Conservation (phyloP, 2,888 invertebrate species). For the Creontiades dilutus region DNA sequence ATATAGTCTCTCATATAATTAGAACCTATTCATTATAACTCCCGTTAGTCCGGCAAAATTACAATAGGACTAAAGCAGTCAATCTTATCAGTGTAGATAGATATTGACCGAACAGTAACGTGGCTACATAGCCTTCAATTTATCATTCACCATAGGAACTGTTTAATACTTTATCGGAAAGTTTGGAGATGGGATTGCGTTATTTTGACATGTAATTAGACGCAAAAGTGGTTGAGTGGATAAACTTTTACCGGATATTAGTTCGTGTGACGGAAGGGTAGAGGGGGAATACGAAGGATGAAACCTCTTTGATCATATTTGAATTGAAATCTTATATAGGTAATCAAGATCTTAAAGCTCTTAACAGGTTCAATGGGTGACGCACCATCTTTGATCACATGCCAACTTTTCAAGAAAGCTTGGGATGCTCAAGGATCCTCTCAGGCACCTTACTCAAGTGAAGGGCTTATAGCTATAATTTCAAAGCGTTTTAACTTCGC, state of each 20-base stretch:
- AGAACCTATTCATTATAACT: too few relatives aligned
- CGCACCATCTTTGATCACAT: neutral
- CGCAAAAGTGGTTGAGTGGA: slow-evolving; percentile 48
- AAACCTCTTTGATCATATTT: slow-evolving; percentile 56
- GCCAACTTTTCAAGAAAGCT: neutral
- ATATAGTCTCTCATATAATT: too few relatives aligned
- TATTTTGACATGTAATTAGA: slow-evolving; percentile 55
- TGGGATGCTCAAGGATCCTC: too few relatives aligned
- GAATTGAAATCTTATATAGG: slow-evolving; percentile 20
- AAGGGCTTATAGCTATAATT: too few relatives aligned
- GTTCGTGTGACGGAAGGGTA: slow-evolving; percentile 40
- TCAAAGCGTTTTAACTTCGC: too few relatives aligned
- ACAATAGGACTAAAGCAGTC: too few relatives aligned
- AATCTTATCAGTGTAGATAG: too few relatives aligned
- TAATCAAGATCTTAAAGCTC: slow-evolving; percentile 13
- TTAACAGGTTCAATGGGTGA: slow-evolving; percentile 5
- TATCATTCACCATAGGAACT: neutral
- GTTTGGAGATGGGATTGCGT: slow-evolving; percentile 35
- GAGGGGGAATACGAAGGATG: neutral
- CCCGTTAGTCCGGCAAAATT: too few relatives aligned
- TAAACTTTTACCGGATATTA: slow-evolving; percentile 64
- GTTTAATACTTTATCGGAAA: neutral
- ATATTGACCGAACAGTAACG: too few relatives aligned
- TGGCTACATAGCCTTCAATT: too few relatives aligned
- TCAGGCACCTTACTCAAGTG: too few relatives aligned